Evolutionary conservation across 2,888 invertebrate genomes (phyloP), one percentile per base, ranked within the genome.

Genomic region (Ophraella communa): DNA sequence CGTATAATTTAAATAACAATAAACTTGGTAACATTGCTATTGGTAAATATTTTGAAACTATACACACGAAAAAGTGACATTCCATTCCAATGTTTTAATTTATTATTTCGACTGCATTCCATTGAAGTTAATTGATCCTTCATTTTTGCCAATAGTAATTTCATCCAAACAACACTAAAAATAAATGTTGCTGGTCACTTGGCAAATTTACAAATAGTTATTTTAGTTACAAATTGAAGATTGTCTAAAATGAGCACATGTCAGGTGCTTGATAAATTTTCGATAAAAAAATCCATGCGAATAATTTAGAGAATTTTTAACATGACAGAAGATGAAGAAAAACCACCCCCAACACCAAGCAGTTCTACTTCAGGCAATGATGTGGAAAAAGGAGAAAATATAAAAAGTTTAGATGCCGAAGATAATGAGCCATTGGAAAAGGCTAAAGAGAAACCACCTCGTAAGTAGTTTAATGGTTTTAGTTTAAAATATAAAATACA

Each of bases 401-500:
- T 55, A 62, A 66, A 65, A 64, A 69, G 62, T 27, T 56, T 65
- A n/a, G 60, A 70, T 55, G 51, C 64, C 1, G 71, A 73, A 17
- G 69, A 73, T 27, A 71, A 71, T 52, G 76, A 77, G 55, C 73
- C 74, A 4, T 65, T 76, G 51, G 78, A 77, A 68, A 78, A 75
- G 66, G 71, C 72, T 18, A 78, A 78, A 69, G 74, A 73, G 66
- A 77, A 74, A 71, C 69, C 74, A 33, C 77, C 75, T 24, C 77
- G 78, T 78, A 72, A 77, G 78, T 78, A 68, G 14, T n/a, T 11
- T 11, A 3, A 30, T 8, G 7, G 14, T 11, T 35, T 35, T 35
- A n/a, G 33, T 33, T 17, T 39, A 17, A 39, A 39, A 35, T 27
- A 27, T 8, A 8, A 27, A 1, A 8, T 2, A 24, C 24, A 8